phyloP scores from a whole-genome alignment of 37 sponge, comb jelly and placozoan species.

The Lycopodina hypogea region DNA sequence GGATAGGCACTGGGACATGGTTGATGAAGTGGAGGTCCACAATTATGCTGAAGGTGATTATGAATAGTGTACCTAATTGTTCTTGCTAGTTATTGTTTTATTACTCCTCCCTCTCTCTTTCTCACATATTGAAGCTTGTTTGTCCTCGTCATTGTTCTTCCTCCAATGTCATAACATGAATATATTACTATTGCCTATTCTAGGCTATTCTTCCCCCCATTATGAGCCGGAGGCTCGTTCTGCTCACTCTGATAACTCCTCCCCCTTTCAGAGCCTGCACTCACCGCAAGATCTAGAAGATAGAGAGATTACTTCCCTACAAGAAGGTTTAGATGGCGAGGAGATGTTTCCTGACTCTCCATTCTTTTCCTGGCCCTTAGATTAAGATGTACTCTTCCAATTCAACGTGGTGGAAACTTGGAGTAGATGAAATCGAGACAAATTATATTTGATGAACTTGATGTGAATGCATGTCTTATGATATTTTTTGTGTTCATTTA shows the following conservation, averaged over 20 bases:
- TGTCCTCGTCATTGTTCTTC: background rate
- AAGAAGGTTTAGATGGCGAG: background rate
- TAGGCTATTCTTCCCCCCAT: background rate
- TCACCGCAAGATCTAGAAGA: background rate
- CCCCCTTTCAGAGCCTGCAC: background rate
- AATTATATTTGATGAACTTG: no score
- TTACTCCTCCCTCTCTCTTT: background rate
- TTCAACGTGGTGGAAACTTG: no score
- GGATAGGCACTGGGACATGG: background rate
- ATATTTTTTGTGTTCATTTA: no score
- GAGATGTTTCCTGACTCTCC: slow-evolving; percentile 10
- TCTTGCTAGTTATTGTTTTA: no score
- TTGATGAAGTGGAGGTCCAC: slow-evolving; percentile 4
- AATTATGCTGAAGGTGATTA: background rate
- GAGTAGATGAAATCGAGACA: no score
- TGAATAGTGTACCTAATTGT: background rate
- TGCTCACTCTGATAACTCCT: slow-evolving; percentile 14
- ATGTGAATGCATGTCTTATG: no score
- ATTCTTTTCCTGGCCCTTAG: slow-evolving; percentile 7
- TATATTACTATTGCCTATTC: background rate
- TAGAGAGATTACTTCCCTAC: slow-evolving; percentile 4
- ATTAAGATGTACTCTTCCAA: background rate
- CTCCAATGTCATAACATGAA: no score
- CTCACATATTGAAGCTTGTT: background rate
- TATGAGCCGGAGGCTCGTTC: background rate